phyloP scores from a whole-genome alignment of 30 jellyfish, hydroid and myxozoan genomes.

The Catostylus mosaicus region DNA sequence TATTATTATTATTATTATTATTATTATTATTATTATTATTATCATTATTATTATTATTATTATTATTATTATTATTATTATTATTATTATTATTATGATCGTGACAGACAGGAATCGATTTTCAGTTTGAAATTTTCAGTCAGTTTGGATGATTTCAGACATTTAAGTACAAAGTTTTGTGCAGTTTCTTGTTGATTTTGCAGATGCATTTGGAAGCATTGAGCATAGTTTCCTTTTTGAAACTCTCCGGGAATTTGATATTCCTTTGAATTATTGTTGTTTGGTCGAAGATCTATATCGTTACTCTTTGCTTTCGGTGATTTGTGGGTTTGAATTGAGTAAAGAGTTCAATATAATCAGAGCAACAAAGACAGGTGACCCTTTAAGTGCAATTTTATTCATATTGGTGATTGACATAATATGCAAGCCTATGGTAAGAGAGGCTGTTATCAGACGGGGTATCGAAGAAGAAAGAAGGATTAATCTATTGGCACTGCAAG shows the following conservation, averaged over 20 bases:
- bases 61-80: too few species aligned
- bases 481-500: conserved; percentile 16
- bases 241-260: background rate
- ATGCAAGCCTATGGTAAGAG: conserved; percentile 21
- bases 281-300: conserved; percentile 25
- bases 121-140: too few species aligned
- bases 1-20: too few species aligned
- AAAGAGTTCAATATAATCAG: conserved; percentile 38
- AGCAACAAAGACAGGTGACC: conserved; percentile 35
- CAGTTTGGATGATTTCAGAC: too few species aligned
- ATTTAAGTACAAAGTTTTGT: background rate
- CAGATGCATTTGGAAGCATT: conserved; percentile 16
- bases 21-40: too few species aligned
- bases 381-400: conserved; percentile 21
- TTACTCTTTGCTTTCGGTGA: conserved; percentile 22
- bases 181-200: background rate
- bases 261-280: background rate
- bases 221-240: conserved; percentile 1
- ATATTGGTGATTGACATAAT: conserved; percentile 33
- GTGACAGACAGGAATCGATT: too few species aligned
- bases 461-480: conserved; percentile 5
- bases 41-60: too few species aligned
- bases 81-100: too few species aligned
- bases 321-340: conserved; percentile 37
- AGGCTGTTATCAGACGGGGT: conserved; percentile 40